Evolutionary conservation across 1,140 invertebrate genomes (phyloP).

Genomic region (Heliothis subflexa): DNA sequence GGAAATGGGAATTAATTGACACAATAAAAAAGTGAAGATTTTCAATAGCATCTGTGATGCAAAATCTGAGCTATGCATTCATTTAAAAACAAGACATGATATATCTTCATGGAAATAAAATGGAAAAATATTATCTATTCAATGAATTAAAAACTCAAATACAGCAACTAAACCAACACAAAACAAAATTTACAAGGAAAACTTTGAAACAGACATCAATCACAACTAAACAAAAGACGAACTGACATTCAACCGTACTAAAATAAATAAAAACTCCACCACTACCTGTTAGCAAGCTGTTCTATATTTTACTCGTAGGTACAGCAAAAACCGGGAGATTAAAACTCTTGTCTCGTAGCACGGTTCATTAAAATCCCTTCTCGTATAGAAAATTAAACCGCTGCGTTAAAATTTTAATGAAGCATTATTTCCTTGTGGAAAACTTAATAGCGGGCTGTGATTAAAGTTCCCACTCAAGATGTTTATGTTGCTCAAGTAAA

Average conservation of each 20-base stretch:
- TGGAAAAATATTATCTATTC: too few relatives aligned
- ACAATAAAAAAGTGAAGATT: too few relatives aligned
- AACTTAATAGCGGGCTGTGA: slow-evolving; percentile 55
- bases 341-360: slow-evolving; percentile 53
- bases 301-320: slow-evolving; percentile 37
- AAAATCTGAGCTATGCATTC: too few relatives aligned
- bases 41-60: too few relatives aligned
- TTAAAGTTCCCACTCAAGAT: slow-evolving; percentile 40
- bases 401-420: slow-evolving; percentile 58
- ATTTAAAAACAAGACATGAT: too few relatives aligned
- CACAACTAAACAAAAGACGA: not conserved
- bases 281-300: slow-evolving; percentile 32
- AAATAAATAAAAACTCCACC: slow-evolving; percentile 1
- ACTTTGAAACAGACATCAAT: not conserved
- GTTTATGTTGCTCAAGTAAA: slow-evolving; percentile 39
- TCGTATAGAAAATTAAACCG: slow-evolving; percentile 58
- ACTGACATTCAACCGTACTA: not conserved
- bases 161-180: too few relatives aligned
- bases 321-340: slow-evolving; percentile 51
- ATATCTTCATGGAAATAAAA: too few relatives aligned
- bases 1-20: too few relatives aligned
- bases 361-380: slow-evolving; percentile 61
- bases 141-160: too few relatives aligned
- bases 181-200: not conserved
- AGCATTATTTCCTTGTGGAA: slow-evolving; percentile 57